Evolutionary conservation across 2,113 vertebrate genomes (phyloP).

Genomic region (Thomomys bottae): DNA sequence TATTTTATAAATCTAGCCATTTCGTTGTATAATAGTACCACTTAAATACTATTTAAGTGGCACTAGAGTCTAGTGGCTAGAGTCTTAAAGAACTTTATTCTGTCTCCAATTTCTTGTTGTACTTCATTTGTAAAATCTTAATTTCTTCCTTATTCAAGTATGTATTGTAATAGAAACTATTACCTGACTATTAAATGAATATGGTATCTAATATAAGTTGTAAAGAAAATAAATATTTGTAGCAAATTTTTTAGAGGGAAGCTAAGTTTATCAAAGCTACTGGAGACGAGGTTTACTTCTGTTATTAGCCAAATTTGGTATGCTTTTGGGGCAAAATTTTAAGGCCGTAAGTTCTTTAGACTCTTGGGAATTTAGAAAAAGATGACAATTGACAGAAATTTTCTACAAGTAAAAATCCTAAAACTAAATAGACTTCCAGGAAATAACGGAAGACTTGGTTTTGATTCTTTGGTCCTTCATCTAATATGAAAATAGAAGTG

Average conservation of each 20-base stretch:
- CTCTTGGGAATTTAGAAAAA: neutral
- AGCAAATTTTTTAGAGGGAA: neutral
- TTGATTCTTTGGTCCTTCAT: slow-evolving; percentile 10
- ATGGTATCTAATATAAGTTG: slow-evolving; percentile 9
- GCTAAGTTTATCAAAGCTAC: neutral
- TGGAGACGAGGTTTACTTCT: neutral
- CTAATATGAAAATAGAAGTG: neutral
- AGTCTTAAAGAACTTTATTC: slow-evolving; percentile 19
- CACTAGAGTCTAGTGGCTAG: neutral
- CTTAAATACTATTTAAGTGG: neutral
- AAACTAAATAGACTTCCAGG: neutral
- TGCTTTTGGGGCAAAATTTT: neutral
- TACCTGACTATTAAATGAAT: slow-evolving; percentile 16
- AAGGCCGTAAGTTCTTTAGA: neutral
- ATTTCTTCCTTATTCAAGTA: slow-evolving; percentile 11
- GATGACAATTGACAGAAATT: neutral
- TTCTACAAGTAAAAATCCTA: neutral
- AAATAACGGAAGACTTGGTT: neutral
- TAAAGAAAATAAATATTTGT: slow-evolving; percentile 18
- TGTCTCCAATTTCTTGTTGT: neutral
- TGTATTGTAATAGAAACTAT: slow-evolving; percentile 30
- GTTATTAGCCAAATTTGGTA: neutral
- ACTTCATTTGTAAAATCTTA: slow-evolving; percentile 17
- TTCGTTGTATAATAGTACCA: neutral
- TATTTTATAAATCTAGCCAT: neutral